Evolutionary conservation across 2,888 invertebrate species (phyloP), one percentile per base, ranked within the genome.

Genomic region (Dynastes hyllus): DNA sequence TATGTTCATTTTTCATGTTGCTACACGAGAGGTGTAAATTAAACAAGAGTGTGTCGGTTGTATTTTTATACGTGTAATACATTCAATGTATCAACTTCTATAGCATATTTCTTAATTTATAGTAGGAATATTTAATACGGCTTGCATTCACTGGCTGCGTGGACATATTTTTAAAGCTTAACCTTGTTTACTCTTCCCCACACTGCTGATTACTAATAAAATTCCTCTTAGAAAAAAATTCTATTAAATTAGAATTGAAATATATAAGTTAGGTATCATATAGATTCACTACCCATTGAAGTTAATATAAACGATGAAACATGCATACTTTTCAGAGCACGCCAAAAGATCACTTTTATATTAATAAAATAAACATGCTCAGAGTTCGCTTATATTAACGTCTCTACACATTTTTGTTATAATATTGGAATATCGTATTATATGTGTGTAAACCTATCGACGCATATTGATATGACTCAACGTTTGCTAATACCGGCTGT

Each of bases 401-500:
- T 6, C 11, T 55, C 22, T 22, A 55, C 22, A 55, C 55, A 22
- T 55, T 55, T 22, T 22, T 9, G n/a, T 55, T 55, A 9, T 22
- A 22, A 55, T 55, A 22, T n/a, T 55, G 55, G 16, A 55, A 55
- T 22, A 55, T 22, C 4, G 32, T 65, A 16, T 16, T 66, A 40
- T 66, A 22, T 45, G 16, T 22, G 13, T 63, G 37, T 63, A 63
- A 6, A 63, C 29, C 8, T 66, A 45, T n/a, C 16, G 16, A 40
- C 40, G 66, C 40, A 55, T 22, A 66, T 66, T 16, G 13, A 55
- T 55, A 55, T 71, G 71, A 71, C 55, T 71, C 71, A 58, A 71
- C 37, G 37, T 58, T 71, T 37, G 40, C 71, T 70, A 71, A 71
- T 58, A 71, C 58, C 71, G n/a, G 53, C 55, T 58, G 71, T 71